These are phyloP conservation scores for Drosophila repleta DNA, from an alignment of 1,140 invertebrate species.

Conservation along the genomic window DNA sequence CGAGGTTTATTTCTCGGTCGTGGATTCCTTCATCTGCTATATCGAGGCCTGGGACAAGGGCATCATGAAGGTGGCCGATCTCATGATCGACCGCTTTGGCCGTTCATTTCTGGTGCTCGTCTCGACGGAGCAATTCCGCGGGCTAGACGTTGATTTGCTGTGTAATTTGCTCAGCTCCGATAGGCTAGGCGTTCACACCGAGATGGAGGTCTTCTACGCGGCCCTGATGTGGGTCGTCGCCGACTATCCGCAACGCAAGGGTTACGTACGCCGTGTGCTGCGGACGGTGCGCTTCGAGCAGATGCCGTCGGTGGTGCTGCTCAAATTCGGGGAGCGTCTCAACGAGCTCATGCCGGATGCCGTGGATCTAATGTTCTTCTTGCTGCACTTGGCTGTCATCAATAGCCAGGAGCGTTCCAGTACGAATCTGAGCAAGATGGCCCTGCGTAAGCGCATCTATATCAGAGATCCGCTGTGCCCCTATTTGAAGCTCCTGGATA, in stretches of 20 bases:
- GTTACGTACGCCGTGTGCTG: background rate
- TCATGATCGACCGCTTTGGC: conserved; percentile 6
- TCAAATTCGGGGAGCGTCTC: conserved; percentile 2
- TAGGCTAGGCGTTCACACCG: conserved; percentile 6
- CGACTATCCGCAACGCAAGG: conserved; percentile 2
- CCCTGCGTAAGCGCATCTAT: background rate
- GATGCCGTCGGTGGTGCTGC: conserved; percentile 5
- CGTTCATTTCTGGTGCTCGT: conserved; percentile 7
- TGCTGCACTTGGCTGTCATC: background rate
- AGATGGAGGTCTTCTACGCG: conserved; percentile 36
- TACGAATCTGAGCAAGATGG: too few relatives aligned
- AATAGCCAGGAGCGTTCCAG: background rate
- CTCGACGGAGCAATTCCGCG: background rate
- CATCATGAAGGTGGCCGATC: background rate
- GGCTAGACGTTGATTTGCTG: background rate
- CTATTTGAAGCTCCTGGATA: conserved; percentile 4
- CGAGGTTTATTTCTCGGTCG: background rate
- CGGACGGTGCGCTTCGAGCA: conserved; percentile 5
- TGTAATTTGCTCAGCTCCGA: conserved; percentile 2
- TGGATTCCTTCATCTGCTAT: conserved; percentile 4
- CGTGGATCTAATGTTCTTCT: background rate
- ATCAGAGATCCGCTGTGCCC: conserved; percentile 5
- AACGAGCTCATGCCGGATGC: background rate
- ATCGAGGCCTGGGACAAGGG: background rate
- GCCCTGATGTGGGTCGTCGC: conserved; percentile 1